Evolutionary conservation across 2,888 invertebrate genomes (phyloP).

Genomic region (Agonum fuliginosum): DNA sequence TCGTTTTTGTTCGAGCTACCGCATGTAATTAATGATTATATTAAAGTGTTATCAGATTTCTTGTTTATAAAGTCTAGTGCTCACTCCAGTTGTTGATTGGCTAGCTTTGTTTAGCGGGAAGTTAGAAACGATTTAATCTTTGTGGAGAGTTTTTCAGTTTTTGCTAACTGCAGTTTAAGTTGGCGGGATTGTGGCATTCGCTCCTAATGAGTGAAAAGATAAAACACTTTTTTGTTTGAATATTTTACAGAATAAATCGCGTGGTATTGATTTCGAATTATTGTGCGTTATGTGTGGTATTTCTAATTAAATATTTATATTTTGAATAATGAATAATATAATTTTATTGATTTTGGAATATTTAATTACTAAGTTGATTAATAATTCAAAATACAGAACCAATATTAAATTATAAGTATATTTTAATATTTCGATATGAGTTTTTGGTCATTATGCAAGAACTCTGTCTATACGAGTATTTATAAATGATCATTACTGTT

Average conservation of each 20-base stretch:
- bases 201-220: constrained; percentile 22
- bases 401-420: neutral
- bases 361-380: neutral
- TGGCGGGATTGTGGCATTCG: neutral
- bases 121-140: constrained; percentile 26
- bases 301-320: constrained; percentile 29
- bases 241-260: neutral
- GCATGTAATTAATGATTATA: constrained; percentile 47
- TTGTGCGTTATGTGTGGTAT: constrained; percentile 5
- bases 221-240: neutral
- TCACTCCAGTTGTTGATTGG: constrained; percentile 9
- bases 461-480: too few relatives aligned
- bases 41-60: constrained; percentile 47
- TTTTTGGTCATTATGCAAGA: constrained; percentile 2
- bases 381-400: neutral
- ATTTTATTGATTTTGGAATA: constrained; percentile 13
- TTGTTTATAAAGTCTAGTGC: constrained; percentile 42
- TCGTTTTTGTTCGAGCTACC: constrained; percentile 41
- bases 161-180: neutral
- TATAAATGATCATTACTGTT: too few relatives aligned
- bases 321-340: constrained; percentile 11
- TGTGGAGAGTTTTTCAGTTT: constrained; percentile 1
- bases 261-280: constrained; percentile 10
- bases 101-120: constrained; percentile 18
- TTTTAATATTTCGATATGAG: neutral